Conservation (phyloP, 2,113 vertebrate genomes). For the Bos indicus region DNA sequence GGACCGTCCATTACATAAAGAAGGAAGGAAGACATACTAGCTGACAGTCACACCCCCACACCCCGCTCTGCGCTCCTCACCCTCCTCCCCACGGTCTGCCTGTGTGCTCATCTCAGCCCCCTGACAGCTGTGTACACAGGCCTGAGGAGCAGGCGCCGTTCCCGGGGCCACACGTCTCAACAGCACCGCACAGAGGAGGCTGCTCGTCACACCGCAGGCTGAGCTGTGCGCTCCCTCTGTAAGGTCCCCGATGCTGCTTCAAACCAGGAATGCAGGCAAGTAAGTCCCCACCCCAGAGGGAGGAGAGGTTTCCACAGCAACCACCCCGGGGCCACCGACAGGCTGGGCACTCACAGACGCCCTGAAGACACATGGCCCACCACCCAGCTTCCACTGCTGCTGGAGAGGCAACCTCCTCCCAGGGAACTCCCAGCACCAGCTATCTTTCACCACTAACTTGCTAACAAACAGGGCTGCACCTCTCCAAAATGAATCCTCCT, state of each 20-base stretch:
- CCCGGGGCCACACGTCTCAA: not conserved
- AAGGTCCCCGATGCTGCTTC: not conserved
- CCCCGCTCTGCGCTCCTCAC: fast-evolving
- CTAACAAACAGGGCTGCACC: not conserved
- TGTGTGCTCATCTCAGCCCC: fast-evolving
- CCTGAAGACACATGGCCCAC: not conserved
- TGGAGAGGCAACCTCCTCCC: not conserved
- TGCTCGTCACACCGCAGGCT: not conserved
- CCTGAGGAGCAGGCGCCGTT: not conserved
- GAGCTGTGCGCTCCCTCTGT: fast-evolving
- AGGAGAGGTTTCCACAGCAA: not conserved
- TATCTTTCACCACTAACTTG: not conserved
- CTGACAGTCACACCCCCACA: fast-evolving
- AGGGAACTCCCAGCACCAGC: no score
- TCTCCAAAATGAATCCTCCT: not conserved
- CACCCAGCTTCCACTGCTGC: not conserved
- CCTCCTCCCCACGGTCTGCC: not conserved
- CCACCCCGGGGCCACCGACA: fast-evolving
- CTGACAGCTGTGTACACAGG: not conserved
- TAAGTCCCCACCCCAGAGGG: not conserved
- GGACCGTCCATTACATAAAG: not conserved
- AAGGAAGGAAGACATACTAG: fast-evolving
- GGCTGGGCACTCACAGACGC: fast-evolving
- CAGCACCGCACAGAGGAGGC: fast-evolving
- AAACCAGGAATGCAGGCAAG: not conserved